These are phyloP conservation scores for Sericinus montela DNA, from an alignment of 2,888 invertebrate genomes.

Conservation along the genomic window DNA sequence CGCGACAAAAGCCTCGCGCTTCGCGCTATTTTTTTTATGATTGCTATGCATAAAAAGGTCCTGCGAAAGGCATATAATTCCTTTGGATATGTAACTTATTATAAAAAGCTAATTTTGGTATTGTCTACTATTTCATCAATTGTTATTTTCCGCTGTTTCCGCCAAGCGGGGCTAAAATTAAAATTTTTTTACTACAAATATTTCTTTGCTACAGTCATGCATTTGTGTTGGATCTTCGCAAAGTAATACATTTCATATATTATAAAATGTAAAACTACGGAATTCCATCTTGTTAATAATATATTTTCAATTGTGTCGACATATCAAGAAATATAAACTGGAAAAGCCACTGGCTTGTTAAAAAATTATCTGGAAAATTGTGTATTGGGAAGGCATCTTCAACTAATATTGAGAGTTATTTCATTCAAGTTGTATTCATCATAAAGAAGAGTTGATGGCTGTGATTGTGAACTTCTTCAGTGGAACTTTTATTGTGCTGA, in stretches of 20 bases:
- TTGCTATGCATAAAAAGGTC: background rate
- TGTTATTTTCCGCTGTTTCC: slow-evolving; percentile 1
- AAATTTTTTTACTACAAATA: slow-evolving; percentile 6
- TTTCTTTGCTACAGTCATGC: background rate
- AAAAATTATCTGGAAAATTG: background rate
- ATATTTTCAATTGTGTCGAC: too few species aligned
- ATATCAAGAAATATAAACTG: background rate
- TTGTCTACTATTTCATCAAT: slow-evolving; percentile 1
- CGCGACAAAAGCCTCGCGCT: slow-evolving; percentile 40
- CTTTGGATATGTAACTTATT: background rate
- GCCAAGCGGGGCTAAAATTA: slow-evolving; percentile 1
- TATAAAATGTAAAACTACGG: slow-evolving; percentile 1
- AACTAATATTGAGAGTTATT: slow-evolving; percentile 3
- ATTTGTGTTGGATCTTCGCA: background rate
- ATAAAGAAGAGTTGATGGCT: slow-evolving; percentile 3
- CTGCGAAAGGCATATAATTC: background rate
- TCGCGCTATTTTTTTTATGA: slow-evolving; percentile 15
- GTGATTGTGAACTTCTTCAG: slow-evolving; percentile 16
- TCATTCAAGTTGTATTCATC: slow-evolving; percentile 12
- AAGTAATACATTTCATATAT: slow-evolving; percentile 2
- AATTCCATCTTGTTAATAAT: too few species aligned
- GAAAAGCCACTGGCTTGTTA: slow-evolving; percentile 6
- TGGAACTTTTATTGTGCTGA: slow-evolving; percentile 22
- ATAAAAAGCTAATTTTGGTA: slow-evolving; percentile 1
- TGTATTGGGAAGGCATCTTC: slow-evolving; percentile 2